Evolutionary conservation across 2,888 invertebrate genomes (phyloP).

Genomic region (Apodemia mormo): DNA sequence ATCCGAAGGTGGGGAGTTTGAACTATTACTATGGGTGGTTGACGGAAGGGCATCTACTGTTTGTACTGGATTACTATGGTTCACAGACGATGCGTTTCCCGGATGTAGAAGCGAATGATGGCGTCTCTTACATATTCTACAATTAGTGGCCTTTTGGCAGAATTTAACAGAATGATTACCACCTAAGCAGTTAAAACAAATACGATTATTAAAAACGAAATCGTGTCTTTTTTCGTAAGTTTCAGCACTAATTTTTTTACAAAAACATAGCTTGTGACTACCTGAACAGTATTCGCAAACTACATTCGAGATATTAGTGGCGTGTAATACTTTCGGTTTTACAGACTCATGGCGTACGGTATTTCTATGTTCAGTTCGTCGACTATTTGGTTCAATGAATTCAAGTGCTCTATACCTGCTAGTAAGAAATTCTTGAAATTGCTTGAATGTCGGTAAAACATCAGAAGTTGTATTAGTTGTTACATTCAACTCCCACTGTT

Average conservation of each 20-base stretch:
- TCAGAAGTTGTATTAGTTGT: conserved; percentile 14
- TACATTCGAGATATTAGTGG: neutral
- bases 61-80: neutral
- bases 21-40: neutral
- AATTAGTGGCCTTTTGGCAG: neutral
- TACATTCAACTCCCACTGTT: neutral
- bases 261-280: neutral
- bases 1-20: neutral
- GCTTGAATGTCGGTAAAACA: conserved; percentile 19
- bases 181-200: neutral
- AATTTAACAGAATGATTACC: neutral
- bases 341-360: neutral
- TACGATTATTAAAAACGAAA: conserved; percentile 3
- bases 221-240: neutral
- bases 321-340: neutral
- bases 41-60: neutral
- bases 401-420: conserved; percentile 25
- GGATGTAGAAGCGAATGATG: neutral
- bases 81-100: neutral
- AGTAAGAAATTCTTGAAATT: conserved; percentile 23
- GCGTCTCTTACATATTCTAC: neutral
- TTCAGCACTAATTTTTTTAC: neutral
- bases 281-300: neutral
- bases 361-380: neutral
- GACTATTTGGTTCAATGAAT: conserved; percentile 16